Evolutionary conservation across 1,140 invertebrate species (phyloP), one percentile per base, ranked within the genome.

Genomic region (Anadara kagoshimensis): DNA sequence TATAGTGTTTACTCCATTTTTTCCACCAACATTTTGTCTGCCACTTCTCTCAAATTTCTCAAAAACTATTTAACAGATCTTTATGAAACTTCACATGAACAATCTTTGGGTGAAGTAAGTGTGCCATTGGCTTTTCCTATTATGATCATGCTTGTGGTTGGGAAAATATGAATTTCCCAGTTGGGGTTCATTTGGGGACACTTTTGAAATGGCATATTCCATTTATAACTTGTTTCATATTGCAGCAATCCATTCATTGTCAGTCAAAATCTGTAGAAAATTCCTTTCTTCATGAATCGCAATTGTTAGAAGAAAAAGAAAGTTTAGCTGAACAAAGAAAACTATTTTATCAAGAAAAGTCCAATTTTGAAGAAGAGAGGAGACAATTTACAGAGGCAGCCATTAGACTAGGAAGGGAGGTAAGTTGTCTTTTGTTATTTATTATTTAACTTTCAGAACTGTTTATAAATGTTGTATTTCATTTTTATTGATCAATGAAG

Each of bases 351-450:
- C 78, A 88, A 68, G 83, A 86, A 71, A 86, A 86, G 62, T 76
- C 75, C 0, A 80, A 84, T 71, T 87, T 88, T 81, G 82, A 86
- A 64, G 82, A 86, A 26, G 86, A 88, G 58, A 69, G 83, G 24
- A 78, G 71, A 57, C 59, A 78, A 43, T 79, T 85, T 26, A 82
- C 82, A 51, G 85, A 88, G 61, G 83, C 80, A 41, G 84, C 84
- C 14, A 80, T 82, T 41, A 74, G 67, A 73, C 74, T 86, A 12
- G 75, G 75, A 5, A 75, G 72, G 69, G 83, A 86, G 80, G 85
- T 85, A 71, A n/a, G 49, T 65, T 22, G 1, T 54, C 4, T 36
- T 36, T n/a, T n/a, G n/a, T n/a, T n/a, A n/a, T n/a, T n/a, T n/a
- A n/a, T n/a, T 26, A 24, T 57, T 65, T n/a, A n/a, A 12, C 14